A percentile compares a stretch with the other conserved stretches of the same genome.
phyloP scores from a whole-genome alignment of 2,888 invertebrate genomes.

The Cremastobaeus sp. region DNA sequence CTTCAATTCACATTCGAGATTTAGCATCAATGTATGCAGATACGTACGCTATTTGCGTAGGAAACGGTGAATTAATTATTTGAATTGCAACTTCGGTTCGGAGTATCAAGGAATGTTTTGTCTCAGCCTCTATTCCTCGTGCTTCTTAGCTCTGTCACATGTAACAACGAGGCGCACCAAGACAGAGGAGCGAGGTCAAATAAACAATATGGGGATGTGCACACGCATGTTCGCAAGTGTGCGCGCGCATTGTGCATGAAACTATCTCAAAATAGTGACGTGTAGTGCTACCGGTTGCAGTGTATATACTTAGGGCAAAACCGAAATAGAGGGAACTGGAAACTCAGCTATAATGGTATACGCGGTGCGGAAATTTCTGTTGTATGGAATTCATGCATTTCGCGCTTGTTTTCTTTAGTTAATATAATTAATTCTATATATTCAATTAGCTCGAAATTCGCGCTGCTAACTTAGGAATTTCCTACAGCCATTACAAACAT shows the following conservation, averaged over 20 bases:
- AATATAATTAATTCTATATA: slow-evolving; percentile 35
- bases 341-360: slow-evolving; percentile 50
- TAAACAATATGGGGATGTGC: slow-evolving; percentile 67
- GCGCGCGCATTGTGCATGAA: slow-evolving; percentile 52
- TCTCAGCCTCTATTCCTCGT: slow-evolving; percentile 47
- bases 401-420: slow-evolving; percentile 36
- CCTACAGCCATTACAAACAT: no score
- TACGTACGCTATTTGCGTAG: slow-evolving; percentile 52
- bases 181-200: slow-evolving; percentile 67
- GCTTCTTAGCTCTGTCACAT: slow-evolving; percentile 49
- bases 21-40: slow-evolving; percentile 44
- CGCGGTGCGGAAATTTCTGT: slow-evolving; percentile 50
- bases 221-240: slow-evolving; percentile 36
- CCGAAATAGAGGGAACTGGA: slow-evolving; percentile 70
- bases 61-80: slow-evolving; percentile 58
- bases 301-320: slow-evolving; percentile 67
- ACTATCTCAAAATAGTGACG: slow-evolving; percentile 68
- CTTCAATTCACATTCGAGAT: slow-evolving; percentile 44
- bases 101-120: slow-evolving; percentile 55
- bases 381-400: slow-evolving; percentile 26
- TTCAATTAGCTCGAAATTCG: slow-evolving; percentile 7
- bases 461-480: no score
- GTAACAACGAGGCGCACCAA: slow-evolving; percentile 56
- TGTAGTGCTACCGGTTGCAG: slow-evolving; percentile 69
- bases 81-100: slow-evolving; percentile 44